These are phyloP conservation scores for Nomada goodeniana DNA, from an alignment of 2,888 invertebrate genomes.

Conservation along the genomic window DNA sequence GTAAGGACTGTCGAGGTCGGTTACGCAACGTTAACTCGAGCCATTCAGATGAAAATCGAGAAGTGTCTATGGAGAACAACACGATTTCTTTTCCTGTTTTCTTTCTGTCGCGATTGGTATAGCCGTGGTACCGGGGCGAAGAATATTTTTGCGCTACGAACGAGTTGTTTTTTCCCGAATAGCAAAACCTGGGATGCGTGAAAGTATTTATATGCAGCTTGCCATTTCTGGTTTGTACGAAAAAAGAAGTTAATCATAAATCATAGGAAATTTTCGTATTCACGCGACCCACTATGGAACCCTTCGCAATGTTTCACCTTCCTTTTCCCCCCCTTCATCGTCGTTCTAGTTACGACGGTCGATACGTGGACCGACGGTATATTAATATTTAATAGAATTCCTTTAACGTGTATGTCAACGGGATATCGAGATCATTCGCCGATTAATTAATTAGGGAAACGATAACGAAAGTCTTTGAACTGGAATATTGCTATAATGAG, in stretches of 20 bases:
- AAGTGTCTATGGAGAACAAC: conserved; percentile 17
- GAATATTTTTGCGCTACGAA: too few species aligned
- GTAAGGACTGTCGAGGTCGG: conserved; percentile 39
- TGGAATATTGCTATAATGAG: conserved; percentile 21
- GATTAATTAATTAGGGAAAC: conserved; percentile 45
- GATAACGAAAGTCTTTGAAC: conserved; percentile 25
- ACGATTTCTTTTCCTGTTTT: background rate
- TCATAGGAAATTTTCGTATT: conserved; percentile 15
- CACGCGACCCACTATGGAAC: background rate
- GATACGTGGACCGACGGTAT: background rate
- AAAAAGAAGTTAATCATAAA: too few species aligned
- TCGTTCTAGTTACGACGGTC: conserved; percentile 10
- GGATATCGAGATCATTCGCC: background rate
- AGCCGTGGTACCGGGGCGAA: background rate
- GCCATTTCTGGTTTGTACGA: too few species aligned
- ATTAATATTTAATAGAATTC: conserved; percentile 33
- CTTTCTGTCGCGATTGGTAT: background rate
- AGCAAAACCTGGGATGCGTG: too few species aligned
- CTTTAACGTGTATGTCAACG: background rate
- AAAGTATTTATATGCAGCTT: too few species aligned
- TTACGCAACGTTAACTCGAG: conserved; percentile 52
- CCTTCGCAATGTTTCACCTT: background rate
- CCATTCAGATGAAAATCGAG: conserved; percentile 23
- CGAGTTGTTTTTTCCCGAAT: too few species aligned
- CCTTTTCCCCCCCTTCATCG: background rate